Percentiles rank a stretch among this genome's conserved stretches.
Evolutionary conservation across 2,113 vertebrate species (phyloP).

Genomic region (Tringa solitaria): DNA sequence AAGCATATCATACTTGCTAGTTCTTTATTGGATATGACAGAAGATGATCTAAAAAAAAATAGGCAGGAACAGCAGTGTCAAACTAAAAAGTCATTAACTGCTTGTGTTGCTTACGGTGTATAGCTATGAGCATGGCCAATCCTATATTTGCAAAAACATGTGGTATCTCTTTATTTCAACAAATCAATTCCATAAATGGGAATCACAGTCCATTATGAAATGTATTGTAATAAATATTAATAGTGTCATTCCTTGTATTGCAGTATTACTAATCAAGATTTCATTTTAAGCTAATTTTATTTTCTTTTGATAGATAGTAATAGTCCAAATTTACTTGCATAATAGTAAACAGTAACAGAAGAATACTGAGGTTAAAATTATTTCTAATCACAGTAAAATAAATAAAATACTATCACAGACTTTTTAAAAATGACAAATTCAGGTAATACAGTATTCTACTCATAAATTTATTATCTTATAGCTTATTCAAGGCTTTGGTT

Average conservation of each 20-base stretch:
- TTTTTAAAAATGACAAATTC: not conserved
- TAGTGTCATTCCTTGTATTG: not conserved
- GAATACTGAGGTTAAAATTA: not conserved
- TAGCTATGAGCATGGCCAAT: not conserved
- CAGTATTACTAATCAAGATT: not conserved
- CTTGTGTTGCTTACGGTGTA: not conserved
- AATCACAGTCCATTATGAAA: not conserved
- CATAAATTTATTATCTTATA: not conserved
- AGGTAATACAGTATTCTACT: not conserved
- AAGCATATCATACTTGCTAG: not conserved
- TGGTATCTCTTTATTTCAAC: not conserved
- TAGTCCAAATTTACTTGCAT: not conserved
- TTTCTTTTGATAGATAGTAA: not conserved
- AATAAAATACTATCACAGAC: not conserved
- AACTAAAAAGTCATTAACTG: slow-evolving; percentile 9
- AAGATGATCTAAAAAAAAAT: not conserved
- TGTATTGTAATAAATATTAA: not conserved
- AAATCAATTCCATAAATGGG: not conserved
- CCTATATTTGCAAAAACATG: not conserved
- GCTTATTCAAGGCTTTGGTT: not conserved
- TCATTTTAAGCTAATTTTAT: not conserved
- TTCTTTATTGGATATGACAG: slow-evolving; percentile 35
- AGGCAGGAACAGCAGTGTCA: not conserved
- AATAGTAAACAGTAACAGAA: not conserved
- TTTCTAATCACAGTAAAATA: not conserved